phyloP scores from a whole-genome alignment of 2,797 vertebrate genomes.

The Mycteria americana region DNA sequence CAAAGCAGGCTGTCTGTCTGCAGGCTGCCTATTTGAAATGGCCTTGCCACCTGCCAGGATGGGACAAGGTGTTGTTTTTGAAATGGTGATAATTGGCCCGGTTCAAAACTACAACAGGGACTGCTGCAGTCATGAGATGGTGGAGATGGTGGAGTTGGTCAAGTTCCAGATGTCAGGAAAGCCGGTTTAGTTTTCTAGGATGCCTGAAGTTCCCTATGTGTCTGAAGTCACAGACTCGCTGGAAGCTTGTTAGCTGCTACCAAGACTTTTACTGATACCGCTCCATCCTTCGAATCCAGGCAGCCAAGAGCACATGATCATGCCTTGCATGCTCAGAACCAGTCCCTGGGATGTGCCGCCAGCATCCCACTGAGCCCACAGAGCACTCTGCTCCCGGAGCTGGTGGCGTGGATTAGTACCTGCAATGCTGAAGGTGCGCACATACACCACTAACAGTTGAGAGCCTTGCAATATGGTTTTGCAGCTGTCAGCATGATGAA shows the following conservation, averaged over 20 bases:
- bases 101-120: background rate
- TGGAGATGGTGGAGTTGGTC: background rate
- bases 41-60: background rate
- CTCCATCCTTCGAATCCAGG: background rate
- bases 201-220: background rate
- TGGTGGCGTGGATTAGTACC: background rate
- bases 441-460: background rate
- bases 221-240: background rate
- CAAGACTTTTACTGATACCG: background rate
- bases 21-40: background rate
- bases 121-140: background rate
- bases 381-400: background rate
- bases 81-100: rapidly evolving
- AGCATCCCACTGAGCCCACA: background rate
- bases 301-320: background rate
- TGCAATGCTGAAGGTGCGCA: background rate
- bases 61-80: rapidly evolving
- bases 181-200: background rate
- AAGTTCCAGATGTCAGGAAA: background rate
- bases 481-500: constrained; percentile 65
- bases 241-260: background rate
- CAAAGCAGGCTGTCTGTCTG: background rate
- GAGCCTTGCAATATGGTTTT: background rate
- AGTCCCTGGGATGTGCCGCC: background rate
- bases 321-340: background rate